Evolutionary conservation across 1,140 invertebrate genomes (phyloP).

Genomic region (Trachymyrmex septentrionalis): DNA sequence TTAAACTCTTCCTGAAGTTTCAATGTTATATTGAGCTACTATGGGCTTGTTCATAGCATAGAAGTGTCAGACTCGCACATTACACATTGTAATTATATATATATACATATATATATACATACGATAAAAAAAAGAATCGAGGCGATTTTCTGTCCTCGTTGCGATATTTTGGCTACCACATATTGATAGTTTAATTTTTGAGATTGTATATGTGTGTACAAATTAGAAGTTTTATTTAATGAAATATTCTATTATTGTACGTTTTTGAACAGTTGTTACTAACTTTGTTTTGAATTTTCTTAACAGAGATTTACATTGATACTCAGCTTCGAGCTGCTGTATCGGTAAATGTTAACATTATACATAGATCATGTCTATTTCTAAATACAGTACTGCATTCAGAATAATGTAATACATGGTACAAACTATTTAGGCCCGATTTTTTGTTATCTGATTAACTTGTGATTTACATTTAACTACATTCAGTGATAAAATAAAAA

Average conservation of each 20-base stretch:
- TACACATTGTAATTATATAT: slow-evolving; percentile 48
- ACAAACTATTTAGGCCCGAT: not conserved
- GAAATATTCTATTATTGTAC: slow-evolving; percentile 68
- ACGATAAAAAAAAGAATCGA: slow-evolving; percentile 9
- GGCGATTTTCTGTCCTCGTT: slow-evolving; percentile 42
- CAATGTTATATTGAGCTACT: slow-evolving; percentile 62
- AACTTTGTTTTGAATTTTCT: slow-evolving; percentile 69
- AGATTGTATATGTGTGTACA: slow-evolving; percentile 65
- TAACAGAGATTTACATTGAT: slow-evolving; percentile 70
- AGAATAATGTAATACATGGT: slow-evolving; percentile 43
- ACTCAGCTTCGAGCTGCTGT: slow-evolving; percentile 68
- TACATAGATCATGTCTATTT: slow-evolving; percentile 60
- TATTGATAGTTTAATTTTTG: slow-evolving; percentile 61
- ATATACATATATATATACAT: slow-evolving; percentile 53
- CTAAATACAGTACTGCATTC: slow-evolving; percentile 61
- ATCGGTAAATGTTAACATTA: slow-evolving; percentile 72
- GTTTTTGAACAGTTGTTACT: slow-evolving; percentile 70
- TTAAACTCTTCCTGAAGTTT: slow-evolving; percentile 68
- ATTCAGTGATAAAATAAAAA: too few relatives aligned
- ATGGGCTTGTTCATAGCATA: slow-evolving; percentile 63
- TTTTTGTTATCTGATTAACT: too few relatives aligned
- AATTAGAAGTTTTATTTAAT: slow-evolving; percentile 65
- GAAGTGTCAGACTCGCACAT: slow-evolving; percentile 68
- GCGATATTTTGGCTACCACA: slow-evolving; percentile 57
- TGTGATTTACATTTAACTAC: too few relatives aligned